Percentiles rank a stretch among this genome's conserved stretches.
Conservation (phyloP, 2,797 vertebrate genomes). For the Sphenopsis melanotis region DNA sequence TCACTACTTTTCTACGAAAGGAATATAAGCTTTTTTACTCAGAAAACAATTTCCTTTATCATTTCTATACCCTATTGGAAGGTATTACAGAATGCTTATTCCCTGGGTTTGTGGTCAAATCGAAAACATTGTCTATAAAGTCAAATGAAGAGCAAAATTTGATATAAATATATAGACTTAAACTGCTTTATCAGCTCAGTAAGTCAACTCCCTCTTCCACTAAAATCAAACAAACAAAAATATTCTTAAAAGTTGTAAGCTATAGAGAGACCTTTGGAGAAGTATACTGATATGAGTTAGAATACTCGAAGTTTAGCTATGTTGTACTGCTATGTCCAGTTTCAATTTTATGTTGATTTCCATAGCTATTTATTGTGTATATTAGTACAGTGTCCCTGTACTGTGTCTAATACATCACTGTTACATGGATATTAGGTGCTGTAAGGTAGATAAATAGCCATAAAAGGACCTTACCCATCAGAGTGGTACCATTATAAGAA, state of each 20-base stretch:
- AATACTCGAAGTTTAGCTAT: not conserved
- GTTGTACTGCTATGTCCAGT: not conserved
- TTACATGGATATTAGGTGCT: not conserved
- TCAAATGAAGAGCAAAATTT: not conserved
- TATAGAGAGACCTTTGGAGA: not conserved
- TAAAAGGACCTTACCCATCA: not conserved
- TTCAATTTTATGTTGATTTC: not conserved
- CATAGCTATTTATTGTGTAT: not conserved
- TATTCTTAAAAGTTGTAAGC: not conserved
- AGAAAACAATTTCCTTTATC: not conserved
- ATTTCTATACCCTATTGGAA: not conserved
- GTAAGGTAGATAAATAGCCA: not conserved
- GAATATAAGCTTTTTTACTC: not conserved
- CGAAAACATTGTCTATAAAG: not conserved
- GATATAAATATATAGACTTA: not conserved
- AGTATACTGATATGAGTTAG: not conserved
- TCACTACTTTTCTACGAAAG: not conserved
- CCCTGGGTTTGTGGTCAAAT: not conserved
- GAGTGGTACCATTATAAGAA: accelerated
- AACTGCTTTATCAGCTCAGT: not conserved
- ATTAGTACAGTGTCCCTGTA: not conserved
- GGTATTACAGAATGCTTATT: not conserved
- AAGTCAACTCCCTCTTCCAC: not conserved
- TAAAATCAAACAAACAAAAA: not conserved
- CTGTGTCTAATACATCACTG: not conserved